These are phyloP conservation scores for Bucco capensis DNA, from an alignment of 2,113 vertebrate genomes.

Conservation along the genomic window DNA sequence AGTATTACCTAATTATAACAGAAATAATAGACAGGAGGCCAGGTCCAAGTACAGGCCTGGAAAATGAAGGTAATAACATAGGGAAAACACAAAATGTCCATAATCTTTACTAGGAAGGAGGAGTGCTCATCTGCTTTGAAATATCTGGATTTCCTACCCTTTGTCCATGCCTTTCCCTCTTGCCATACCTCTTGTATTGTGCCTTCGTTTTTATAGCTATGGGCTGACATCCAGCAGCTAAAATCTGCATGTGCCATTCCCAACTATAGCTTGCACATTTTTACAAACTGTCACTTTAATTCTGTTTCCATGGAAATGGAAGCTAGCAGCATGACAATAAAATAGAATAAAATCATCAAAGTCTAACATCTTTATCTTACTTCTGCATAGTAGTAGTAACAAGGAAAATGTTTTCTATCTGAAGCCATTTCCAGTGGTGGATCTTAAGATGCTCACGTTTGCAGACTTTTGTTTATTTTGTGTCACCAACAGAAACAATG, in stretches of 20 bases:
- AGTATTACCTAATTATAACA: neutral
- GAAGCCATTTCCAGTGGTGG: neutral
- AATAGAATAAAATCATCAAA: neutral
- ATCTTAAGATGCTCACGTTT: no score
- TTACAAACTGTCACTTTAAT: neutral
- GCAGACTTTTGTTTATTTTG: neutral
- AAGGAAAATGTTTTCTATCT: neutral
- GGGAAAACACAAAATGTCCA: neutral
- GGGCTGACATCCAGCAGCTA: neutral
- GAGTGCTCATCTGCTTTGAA: neutral
- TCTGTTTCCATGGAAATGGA: constrained; percentile 62
- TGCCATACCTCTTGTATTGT: neutral
- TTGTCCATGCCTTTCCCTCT: neutral
- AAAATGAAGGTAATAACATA: neutral
- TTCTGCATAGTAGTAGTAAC: neutral
- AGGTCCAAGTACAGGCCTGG: neutral
- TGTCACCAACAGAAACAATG: neutral
- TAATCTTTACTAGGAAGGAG: neutral
- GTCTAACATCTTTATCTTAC: neutral
- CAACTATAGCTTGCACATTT: neutral
- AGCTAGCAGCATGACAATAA: neutral
- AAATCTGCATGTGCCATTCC: neutral
- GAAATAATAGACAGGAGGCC: neutral
- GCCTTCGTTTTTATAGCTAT: neutral
- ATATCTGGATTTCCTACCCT: neutral